Evolutionary conservation across 1,140 invertebrate genomes (phyloP).

Genomic region (Trachelipus rathkii): DNA sequence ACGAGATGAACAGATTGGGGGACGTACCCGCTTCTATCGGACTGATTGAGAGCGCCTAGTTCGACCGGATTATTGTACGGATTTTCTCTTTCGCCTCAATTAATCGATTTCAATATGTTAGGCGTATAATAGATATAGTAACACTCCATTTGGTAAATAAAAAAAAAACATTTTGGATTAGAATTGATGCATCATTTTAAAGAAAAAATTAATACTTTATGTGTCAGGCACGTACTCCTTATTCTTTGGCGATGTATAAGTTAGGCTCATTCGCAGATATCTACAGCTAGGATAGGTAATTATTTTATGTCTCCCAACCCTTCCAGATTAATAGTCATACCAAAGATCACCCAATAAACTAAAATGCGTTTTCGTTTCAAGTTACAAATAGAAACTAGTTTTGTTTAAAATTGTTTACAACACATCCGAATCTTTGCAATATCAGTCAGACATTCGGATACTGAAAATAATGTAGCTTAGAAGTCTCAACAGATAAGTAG

Average conservation of each 20-base stretch:
- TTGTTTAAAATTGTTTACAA: too few relatives aligned
- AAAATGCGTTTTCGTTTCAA: background rate
- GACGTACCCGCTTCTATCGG: too few relatives aligned
- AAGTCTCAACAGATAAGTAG: too few relatives aligned
- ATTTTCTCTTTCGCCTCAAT: conserved; percentile 71
- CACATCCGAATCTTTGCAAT: conserved; percentile 62
- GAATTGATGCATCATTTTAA: background rate
- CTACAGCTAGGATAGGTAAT: too few relatives aligned
- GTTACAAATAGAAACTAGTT: background rate
- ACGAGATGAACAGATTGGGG: conserved; percentile 76
- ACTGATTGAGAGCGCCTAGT: conserved; percentile 74
- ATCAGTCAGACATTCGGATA: too few relatives aligned
- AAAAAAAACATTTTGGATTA: background rate
- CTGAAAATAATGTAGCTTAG: too few relatives aligned
- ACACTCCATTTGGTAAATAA: conserved; percentile 66
- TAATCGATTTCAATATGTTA: conserved; percentile 69
- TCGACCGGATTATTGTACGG: conserved; percentile 77
- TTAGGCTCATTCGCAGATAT: too few relatives aligned
- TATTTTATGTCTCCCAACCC: too few relatives aligned
- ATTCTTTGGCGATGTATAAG: background rate
- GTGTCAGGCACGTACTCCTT: background rate
- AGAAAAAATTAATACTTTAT: background rate
- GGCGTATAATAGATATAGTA: conserved; percentile 82
- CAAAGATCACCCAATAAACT: too few relatives aligned
- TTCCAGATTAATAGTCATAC: too few relatives aligned